Percentiles rank a stretch among this genome's conserved stretches.
These are phyloP conservation scores for Eurypyga helias DNA, from an alignment of 2,113 vertebrate genomes.

Conservation along the genomic window DNA sequence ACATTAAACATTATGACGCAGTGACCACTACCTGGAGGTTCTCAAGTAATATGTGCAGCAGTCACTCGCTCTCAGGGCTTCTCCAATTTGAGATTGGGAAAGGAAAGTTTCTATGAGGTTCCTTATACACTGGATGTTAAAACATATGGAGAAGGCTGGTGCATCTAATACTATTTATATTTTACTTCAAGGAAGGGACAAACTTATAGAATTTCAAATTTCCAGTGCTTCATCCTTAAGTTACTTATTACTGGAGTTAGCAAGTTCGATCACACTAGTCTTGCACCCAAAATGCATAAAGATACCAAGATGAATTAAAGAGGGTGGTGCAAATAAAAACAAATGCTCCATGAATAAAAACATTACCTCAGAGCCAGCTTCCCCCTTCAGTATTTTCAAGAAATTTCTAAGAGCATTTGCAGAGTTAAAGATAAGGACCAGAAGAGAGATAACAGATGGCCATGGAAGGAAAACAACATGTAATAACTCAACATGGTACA, in stretches of 20 bases:
- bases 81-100: neutral
- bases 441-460: conserved; percentile 67
- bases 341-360: neutral
- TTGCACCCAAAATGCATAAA: neutral
- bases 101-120: neutral
- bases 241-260: neutral
- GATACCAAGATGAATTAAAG: neutral
- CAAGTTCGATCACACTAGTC: neutral
- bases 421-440: conserved; percentile 65
- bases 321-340: neutral
- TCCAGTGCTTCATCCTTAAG: neutral
- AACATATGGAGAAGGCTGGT: neutral
- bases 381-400: neutral
- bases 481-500: conserved; percentile 57
- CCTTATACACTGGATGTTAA: neutral
- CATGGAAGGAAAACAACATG: conserved; percentile 56
- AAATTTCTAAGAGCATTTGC: conserved; percentile 35
- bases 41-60: neutral
- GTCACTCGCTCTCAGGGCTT: neutral
- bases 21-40: neutral
- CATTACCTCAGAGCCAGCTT: neutral
- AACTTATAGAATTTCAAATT: neutral
- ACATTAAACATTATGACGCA: neutral
- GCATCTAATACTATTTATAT: neutral
- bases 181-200: neutral